These are phyloP conservation scores for Apamea crenata DNA, from an alignment of 2,888 invertebrate species.

Conservation along the genomic window DNA sequence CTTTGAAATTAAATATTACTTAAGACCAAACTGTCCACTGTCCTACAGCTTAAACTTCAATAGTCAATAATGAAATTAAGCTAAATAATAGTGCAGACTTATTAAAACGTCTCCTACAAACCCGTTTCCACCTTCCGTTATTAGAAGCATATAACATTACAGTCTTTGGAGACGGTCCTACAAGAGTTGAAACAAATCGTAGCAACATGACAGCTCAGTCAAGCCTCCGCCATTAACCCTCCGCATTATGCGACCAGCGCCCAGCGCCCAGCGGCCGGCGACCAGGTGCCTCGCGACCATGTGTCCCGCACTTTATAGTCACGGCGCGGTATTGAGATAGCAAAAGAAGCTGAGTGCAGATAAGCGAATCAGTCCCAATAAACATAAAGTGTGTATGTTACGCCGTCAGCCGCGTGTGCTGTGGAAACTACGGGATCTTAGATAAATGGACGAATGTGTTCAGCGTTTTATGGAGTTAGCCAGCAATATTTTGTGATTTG, in stretches of 20 bases:
- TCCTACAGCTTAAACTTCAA: background rate
- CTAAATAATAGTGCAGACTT: background rate
- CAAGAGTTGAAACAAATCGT: conserved; percentile 3
- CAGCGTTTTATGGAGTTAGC: conserved; percentile 16
- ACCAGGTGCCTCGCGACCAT: conserved; percentile 48
- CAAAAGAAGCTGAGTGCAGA: conserved; percentile 68
- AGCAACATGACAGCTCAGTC: conserved; percentile 6
- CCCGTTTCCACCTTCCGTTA: background rate
- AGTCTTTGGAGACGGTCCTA: background rate
- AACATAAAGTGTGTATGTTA: conserved; percentile 67
- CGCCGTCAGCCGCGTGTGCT: conserved; percentile 29
- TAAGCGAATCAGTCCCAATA: conserved; percentile 67
- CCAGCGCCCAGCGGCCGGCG: background rate
- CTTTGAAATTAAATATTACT: background rate
- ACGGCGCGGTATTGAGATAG: conserved; percentile 65
- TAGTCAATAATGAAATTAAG: background rate
- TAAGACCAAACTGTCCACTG: background rate
- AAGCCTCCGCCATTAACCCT: conserved; percentile 35
- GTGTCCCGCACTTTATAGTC: conserved; percentile 61
- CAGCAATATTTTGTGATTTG: background rate
- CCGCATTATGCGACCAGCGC: conserved; percentile 26
- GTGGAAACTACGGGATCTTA: conserved; percentile 27
- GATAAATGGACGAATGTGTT: conserved; percentile 33
- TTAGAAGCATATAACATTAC: background rate
- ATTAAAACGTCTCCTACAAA: background rate